phyloP scores from a whole-genome alignment of 2,113 vertebrate genomes.

The Cepphus grylle region DNA sequence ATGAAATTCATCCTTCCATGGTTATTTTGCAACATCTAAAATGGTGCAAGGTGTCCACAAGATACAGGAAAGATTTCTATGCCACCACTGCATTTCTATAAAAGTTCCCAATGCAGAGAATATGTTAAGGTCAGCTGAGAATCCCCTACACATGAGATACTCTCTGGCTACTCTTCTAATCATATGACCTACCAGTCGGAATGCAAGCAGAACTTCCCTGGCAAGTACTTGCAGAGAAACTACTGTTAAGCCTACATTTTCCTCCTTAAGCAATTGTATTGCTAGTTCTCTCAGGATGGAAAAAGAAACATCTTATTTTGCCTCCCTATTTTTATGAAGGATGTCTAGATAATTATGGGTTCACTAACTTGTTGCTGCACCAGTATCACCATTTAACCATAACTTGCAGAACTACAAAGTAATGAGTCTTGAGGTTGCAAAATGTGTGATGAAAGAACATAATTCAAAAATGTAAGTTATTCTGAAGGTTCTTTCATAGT shows the following conservation, averaged over 20 bases:
- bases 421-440: neutral
- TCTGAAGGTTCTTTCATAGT: neutral
- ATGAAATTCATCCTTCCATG: neutral
- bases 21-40: neutral
- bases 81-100: neutral
- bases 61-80: neutral
- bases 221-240: neutral
- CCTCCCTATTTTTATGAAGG: neutral
- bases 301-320: neutral
- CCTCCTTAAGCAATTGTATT: neutral
- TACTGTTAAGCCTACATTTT: neutral
- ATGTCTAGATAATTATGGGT: neutral
- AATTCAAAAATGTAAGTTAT: neutral
- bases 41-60: neutral
- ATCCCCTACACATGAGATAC: neutral
- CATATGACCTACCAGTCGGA: neutral
- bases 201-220: neutral
- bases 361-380: neutral
- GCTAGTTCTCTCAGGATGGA: neutral
- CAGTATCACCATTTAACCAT: neutral
- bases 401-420: neutral
- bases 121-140: neutral
- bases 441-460: neutral
- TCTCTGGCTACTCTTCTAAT: neutral
- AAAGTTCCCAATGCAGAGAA: neutral